Conservation (phyloP, 2,888 invertebrate genomes). For the Hybos culiciformis region DNA sequence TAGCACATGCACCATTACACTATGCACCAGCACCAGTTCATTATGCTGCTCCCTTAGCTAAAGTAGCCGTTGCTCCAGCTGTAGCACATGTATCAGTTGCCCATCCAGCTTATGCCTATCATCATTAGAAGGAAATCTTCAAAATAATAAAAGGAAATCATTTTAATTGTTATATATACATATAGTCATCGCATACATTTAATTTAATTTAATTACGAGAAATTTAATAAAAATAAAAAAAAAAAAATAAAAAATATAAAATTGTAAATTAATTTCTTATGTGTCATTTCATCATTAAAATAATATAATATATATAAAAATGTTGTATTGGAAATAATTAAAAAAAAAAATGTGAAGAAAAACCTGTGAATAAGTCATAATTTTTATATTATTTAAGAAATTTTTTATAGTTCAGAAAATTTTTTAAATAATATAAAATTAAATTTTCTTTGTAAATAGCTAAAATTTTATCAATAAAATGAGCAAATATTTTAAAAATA, state of each 20-base stretch:
- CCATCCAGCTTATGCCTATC: constrained; percentile 15
- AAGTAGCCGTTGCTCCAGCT: constrained; percentile 17
- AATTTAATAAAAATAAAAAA: too few relatives aligned
- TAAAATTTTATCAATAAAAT: too few relatives aligned
- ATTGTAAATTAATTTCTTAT: neutral
- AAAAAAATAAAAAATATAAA: neutral
- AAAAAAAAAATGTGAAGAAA: too few relatives aligned
- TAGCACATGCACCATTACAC: constrained; percentile 22
- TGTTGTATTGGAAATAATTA: too few relatives aligned
- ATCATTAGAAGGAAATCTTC: constrained; percentile 12
- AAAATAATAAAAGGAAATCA: neutral
- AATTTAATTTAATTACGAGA: too few relatives aligned
- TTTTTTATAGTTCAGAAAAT: too few relatives aligned
- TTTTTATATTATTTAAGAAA: too few relatives aligned
- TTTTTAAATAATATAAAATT: too few relatives aligned
- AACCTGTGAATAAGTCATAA: too few relatives aligned
- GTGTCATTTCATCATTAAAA: neutral
- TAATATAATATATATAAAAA: neutral
- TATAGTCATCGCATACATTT: neutral
- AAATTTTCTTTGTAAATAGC: too few relatives aligned
- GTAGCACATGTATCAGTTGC: constrained; percentile 17
- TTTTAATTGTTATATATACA: neutral
- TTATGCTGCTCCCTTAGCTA: constrained; percentile 17
- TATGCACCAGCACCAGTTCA: constrained; percentile 19
- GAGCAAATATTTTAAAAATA: too few relatives aligned